Percentiles rank a stretch among this genome's conserved stretches.
Evolutionary conservation across 35 echinoderm and acorn worm species (phyloP).

Genomic region (Anneissia japonica): DNA sequence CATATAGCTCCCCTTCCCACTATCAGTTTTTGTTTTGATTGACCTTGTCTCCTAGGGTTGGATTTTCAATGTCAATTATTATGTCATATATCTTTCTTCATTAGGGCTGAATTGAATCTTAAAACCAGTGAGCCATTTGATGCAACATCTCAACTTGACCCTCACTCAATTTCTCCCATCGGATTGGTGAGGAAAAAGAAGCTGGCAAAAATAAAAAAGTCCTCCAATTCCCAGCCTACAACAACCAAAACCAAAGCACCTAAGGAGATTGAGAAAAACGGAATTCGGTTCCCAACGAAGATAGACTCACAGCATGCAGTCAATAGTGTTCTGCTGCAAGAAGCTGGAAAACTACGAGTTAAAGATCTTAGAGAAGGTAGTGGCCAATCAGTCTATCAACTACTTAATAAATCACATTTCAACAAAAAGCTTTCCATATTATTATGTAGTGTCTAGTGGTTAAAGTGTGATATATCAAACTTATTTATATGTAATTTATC

Average conservation of each 20-base stretch:
- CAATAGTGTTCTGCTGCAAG: conserved; percentile 74
- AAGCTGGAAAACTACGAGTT: conserved; percentile 76
- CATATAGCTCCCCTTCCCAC: no score
- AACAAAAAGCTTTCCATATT: no score
- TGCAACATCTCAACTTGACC: conserved; percentile 56
- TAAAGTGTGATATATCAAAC: no score
- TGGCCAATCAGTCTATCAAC: no score
- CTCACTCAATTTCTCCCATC: conserved; percentile 85
- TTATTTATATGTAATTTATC: no score
- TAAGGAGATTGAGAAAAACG: conserved; percentile 64
- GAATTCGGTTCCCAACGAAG: conserved; percentile 73
- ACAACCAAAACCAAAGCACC: neutral
- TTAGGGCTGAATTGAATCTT: neutral
- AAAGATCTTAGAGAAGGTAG: conserved; percentile 94
- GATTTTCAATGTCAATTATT: no score
- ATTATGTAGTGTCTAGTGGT: no score
- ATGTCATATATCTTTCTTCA: neutral
- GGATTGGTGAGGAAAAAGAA: conserved; percentile 66
- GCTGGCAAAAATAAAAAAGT: conserved; percentile 35
- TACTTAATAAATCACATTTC: no score
- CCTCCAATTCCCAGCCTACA: conserved; percentile 8
- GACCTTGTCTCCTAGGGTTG: no score
- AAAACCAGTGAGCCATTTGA: neutral
- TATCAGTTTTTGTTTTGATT: no score
- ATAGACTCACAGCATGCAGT: conserved; percentile 82